Base-by-base conservation (phyloP, 1,140 invertebrate species). In the Caerostris extrusa region DNA sequence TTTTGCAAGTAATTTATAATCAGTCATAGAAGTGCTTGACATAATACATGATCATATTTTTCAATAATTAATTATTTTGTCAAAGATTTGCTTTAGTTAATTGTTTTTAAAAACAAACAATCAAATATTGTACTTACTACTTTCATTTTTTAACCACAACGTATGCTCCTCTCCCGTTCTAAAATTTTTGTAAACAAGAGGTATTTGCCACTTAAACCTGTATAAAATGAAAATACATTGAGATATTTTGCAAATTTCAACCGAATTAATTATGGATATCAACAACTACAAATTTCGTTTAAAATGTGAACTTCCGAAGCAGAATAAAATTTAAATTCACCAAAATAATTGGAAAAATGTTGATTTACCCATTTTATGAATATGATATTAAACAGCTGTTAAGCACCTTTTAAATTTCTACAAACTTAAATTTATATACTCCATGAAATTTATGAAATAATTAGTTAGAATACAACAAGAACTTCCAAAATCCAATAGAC, bases 161-260 rank as follows among this genome's bases (percentile, higher is more conserved):
- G 86, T 93, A 17, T 90, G 53, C 56, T 93, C 86, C 55, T 93
- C 83, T 7, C 86, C 86, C 12, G 93, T 81, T 7, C n/a, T 56
- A 3, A 93, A 12, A 64, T 93, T 93, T 55, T 88, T 88, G 19
- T 89, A 93, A 19, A 67, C 60, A 2, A 93, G 87, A 55, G 93
- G 93, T 34, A 93, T 93, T 7, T 93, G 7, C 93, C 93, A 93
- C 6, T 61, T 55, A 14, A 90, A 82, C 5, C 93, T 93, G 19
- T 3, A 34, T 50, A 81, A 77, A 50, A 0, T 19, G 7, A n/a
- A 69, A 69, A 19, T 69, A 69, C 3, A 64, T 64, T 5, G 0
- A 2, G 3, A 2, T 64, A 64, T 2, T 10, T 2, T 12, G 1
- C 12, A 64, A 2, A 14, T 2, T 14, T 14, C 12, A 17, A 64